Percentiles rank a stretch among this genome's conserved stretches.
These are phyloP conservation scores for Neosilurus mollespiculum DNA, from an alignment of 2,797 vertebrate genomes.

Conservation along the genomic window DNA sequence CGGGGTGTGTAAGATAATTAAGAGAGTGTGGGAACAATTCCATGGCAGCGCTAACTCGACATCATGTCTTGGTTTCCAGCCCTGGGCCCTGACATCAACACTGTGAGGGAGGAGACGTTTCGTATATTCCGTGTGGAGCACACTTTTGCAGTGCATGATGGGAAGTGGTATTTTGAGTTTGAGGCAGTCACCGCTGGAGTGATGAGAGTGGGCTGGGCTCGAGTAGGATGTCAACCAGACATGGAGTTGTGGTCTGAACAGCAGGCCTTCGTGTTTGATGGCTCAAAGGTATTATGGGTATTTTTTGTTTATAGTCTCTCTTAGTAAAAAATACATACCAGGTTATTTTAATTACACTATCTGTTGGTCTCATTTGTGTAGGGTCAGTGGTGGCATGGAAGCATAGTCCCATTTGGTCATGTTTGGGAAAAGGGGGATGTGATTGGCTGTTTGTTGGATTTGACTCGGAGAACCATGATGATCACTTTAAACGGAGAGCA, in stretches of 20 bases:
- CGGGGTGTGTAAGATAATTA: neutral
- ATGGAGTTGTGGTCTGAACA: constrained; percentile 88
- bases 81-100: constrained; percentile 56
- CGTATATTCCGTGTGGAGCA: constrained; percentile 89
- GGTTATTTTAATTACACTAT: neutral
- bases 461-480: constrained; percentile 88
- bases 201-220: constrained; percentile 92
- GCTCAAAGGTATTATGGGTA: constrained; percentile 79
- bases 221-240: constrained; percentile 78
- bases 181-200: constrained; percentile 85
- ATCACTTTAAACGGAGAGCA: constrained; percentile 92
- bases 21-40: neutral
- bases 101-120: constrained; percentile 75
- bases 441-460: constrained; percentile 89
- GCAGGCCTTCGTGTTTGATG: constrained; percentile 87
- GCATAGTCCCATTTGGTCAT: constrained; percentile 83
- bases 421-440: constrained; percentile 87
- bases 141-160: constrained; percentile 81
- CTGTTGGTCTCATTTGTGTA: constrained; percentile 52
- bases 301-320: neutral
- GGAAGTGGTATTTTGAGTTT: constrained; percentile 97
- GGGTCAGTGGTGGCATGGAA: constrained; percentile 90
- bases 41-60: too few species aligned
- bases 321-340: neutral
- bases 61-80: neutral